phyloP scores from a whole-genome alignment of 1,140 invertebrate genomes.

The Lineus longissimus region DNA sequence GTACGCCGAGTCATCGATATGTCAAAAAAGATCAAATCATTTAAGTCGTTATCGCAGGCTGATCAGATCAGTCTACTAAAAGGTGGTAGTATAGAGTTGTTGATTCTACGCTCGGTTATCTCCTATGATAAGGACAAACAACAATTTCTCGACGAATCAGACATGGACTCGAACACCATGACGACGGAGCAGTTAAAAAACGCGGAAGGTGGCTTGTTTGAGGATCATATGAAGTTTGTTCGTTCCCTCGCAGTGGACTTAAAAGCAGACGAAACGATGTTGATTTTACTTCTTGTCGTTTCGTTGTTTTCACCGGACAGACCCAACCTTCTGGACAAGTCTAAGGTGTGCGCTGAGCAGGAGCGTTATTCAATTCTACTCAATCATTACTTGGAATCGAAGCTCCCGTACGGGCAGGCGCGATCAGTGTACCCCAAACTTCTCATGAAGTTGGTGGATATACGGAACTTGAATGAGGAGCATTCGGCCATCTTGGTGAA shows the following conservation, averaged over 20 bases:
- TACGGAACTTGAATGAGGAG: conserved; percentile 58
- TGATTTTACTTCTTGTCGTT: conserved; percentile 56
- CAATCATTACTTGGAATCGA: conserved; percentile 55
- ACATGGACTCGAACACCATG: conserved; percentile 47
- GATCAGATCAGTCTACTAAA: conserved; percentile 58
- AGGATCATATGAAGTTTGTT: conserved; percentile 58
- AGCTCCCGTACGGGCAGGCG: conserved; percentile 48
- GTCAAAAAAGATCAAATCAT: conserved; percentile 54
- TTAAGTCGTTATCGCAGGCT: conserved; percentile 48
- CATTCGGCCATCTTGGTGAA: conserved; percentile 57
- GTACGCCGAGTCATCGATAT: conserved; percentile 54
- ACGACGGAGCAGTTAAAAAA: conserved; percentile 46
- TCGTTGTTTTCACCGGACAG: conserved; percentile 58
- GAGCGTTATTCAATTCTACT: conserved; percentile 57
- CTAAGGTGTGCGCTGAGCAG: conserved; percentile 51
- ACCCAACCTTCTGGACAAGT: conserved; percentile 50
- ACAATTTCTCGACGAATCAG: conserved; percentile 49
- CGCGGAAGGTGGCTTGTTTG: conserved; percentile 46
- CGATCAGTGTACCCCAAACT: conserved; percentile 56
- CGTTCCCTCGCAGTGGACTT: conserved; percentile 50
- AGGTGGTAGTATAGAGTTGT: conserved; percentile 57
- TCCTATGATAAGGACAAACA: conserved; percentile 52
- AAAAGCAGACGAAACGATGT: conserved; percentile 55
- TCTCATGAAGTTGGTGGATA: conserved; percentile 58
- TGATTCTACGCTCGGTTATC: conserved; percentile 55